Evolutionary conservation across 2,888 invertebrate genomes (phyloP).

Genomic region (Kryphioiulus occultus): DNA sequence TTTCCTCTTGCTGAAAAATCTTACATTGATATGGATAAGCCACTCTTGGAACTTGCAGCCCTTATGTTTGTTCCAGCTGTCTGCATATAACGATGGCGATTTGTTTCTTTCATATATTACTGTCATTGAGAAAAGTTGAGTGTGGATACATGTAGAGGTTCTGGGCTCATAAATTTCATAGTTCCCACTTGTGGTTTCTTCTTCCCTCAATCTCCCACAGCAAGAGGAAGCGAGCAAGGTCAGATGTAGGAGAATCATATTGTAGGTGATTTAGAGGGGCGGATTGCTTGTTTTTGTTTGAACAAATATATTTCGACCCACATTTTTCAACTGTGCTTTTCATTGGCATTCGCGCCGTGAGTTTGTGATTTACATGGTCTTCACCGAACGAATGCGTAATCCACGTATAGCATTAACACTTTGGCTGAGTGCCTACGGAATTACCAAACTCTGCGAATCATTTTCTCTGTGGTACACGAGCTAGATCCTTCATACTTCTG

Average conservation of each 20-base stretch:
- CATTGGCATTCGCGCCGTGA: background rate
- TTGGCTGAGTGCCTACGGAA: background rate
- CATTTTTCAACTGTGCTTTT: background rate
- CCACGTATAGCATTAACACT: background rate
- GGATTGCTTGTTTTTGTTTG: conserved; percentile 33
- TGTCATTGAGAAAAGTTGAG: background rate
- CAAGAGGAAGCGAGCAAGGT: conserved; percentile 45
- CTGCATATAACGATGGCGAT: background rate
- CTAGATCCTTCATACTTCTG: background rate
- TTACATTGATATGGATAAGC: too few relatives aligned
- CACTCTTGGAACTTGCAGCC: background rate
- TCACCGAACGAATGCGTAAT: background rate
- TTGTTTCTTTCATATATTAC: background rate
- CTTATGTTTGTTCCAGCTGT: background rate
- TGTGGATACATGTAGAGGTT: background rate
- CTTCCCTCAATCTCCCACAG: background rate
- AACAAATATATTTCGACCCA: conserved; percentile 39
- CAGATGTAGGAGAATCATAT: conserved; percentile 33
- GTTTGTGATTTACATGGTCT: background rate
- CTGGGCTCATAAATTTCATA: background rate
- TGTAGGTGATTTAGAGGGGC: conserved; percentile 14
- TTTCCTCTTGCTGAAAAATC: background rate
- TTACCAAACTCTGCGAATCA: background rate
- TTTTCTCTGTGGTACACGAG: background rate
- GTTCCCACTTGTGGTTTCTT: conserved; percentile 3